Base-by-base conservation (phyloP, 2,888 invertebrate species). In the Entomobrya proxima region DNA sequence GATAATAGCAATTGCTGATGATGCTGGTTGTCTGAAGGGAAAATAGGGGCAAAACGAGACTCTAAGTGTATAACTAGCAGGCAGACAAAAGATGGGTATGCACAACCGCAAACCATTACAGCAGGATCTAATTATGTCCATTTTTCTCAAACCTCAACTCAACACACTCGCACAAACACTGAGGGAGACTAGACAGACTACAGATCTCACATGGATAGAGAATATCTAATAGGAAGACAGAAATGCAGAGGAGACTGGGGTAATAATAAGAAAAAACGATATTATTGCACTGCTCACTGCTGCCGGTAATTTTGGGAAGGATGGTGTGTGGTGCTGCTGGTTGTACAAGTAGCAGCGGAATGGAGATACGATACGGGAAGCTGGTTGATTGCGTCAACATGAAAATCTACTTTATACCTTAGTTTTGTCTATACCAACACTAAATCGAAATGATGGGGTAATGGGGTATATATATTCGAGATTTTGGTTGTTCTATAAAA, bases 81-180 rank as follows among this genome's bases (percentile, higher is more conserved):
- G 18, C 13, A 35, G 4, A 37, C 35, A 21, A 24, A 9, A 69
- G 27, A 21, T 24, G 58, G 55, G 58, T 11, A 76, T 64, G 78
- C 78, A 78, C 78, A 64, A 78, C 78, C 78, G 50, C 78, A 78
- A 64, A 78, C 78, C 78, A 78, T 78, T 78, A 61, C 78, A 61
- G 61, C 30, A 61, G 64, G 64, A 78, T 79, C 79, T 79, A 79
- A 79, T 84, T 76, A 84, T 76, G 76, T 84, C 75, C 67, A 77
- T 77, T 69, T 76, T 76, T 55, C 58, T 52, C 44, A 84, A 67
- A 76, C 76, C 55, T 76, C 44, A 50, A 75, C 58, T 44, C 74
- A 74, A 75, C 75, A 61, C 44, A n/a, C n/a, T n/a, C n/a, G n/a
- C n/a, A 69, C 74, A 61, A 75, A 64, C 47, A 64, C 64, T 50